Percentiles rank a stretch among this genome's conserved stretches.
Evolutionary conservation across 2,888 invertebrate species (phyloP).

Genomic region (Disparrhopalites patrizii): DNA sequence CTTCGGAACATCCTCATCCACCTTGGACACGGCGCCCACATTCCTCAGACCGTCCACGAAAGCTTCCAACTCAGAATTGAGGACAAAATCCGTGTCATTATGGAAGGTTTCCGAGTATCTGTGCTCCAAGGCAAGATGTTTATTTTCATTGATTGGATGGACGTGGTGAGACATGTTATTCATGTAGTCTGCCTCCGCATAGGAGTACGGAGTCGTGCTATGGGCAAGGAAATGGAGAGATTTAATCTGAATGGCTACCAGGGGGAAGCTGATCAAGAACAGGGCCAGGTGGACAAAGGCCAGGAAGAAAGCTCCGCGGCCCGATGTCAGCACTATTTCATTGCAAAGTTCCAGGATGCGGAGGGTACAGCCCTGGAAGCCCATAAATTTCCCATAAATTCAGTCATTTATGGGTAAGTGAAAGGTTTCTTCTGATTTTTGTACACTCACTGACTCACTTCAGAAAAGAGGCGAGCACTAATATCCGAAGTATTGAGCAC

Average conservation of each 20-base stretch:
- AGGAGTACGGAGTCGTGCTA: neutral
- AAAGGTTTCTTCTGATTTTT: no score
- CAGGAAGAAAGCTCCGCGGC: slow-evolving; percentile 8
- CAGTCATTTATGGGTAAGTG: no score
- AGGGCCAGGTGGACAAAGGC: neutral
- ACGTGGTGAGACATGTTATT: neutral
- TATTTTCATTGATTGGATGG: neutral
- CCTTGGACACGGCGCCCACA: neutral
- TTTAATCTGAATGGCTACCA: slow-evolving; percentile 6
- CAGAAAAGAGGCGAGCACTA: no score
- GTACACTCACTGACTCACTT: no score
- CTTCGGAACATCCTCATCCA: neutral
- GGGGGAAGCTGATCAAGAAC: slow-evolving; percentile 1
- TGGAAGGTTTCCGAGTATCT: neutral
- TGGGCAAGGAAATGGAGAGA: neutral
- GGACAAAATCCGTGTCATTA: neutral
- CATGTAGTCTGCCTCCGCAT: neutral
- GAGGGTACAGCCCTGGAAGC: slow-evolving; percentile 1
- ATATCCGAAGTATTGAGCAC: neutral
- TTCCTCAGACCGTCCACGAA: neutral
- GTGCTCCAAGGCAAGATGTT: neutral
- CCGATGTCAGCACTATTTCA: neutral
- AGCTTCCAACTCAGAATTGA: neutral
- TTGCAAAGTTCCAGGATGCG: neutral
- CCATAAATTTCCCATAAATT: neutral